Evolutionary conservation across 1,140 invertebrate species (phyloP), one percentile per base, ranked within the genome.

Genomic region (Pseudomyrmex dendroicus): DNA sequence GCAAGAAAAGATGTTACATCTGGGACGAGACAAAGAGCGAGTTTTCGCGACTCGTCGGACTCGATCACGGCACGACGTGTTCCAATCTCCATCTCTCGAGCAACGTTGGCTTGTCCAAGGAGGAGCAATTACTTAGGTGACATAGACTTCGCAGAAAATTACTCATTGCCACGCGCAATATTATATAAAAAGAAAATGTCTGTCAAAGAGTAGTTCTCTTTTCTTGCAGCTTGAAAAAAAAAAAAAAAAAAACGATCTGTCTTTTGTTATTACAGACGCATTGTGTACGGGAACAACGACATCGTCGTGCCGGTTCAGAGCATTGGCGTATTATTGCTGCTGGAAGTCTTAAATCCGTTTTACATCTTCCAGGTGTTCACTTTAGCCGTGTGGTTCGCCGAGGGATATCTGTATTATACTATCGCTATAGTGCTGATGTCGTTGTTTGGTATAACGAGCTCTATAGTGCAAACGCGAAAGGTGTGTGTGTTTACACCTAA

Each of bases 311-410:
- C 97, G 3, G 95, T 98, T 1, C 96, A 97, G 86, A 95, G 96
- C 67, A 95, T 98, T 35, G 90, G 96, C 67, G 96, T 96, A 3
- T 93, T 98, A 8, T 92, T 98, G 0, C 92, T 98, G 13, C 91
- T 98, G 13, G 98, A 98, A 94, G 96, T 97, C 25, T 95, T 99
- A 63, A 98, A 98, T 92, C 99, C 99, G 0, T 99, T 99, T 94
- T 99, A 99, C 93, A 97, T 99, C 64, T 99, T 99, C 93, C 98
- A 99, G 97, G 92, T 97, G 61, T 98, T 98, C 92, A 98, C 97
- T 9, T 95, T 98, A 12, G 93, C 95, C 2, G 95, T 98, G 50
- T 98, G 97, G 97, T 94, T 97, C 4, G 95, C 96, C 1, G 97
- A 98, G 87, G 94, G 96, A 12, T 99, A 99, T 90, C 96, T 96